Percentiles rank a stretch among this genome's conserved stretches.
These are phyloP conservation scores for Coluber constrictor DNA, from an alignment of 2,797 vertebrate genomes.

Conservation along the genomic window DNA sequence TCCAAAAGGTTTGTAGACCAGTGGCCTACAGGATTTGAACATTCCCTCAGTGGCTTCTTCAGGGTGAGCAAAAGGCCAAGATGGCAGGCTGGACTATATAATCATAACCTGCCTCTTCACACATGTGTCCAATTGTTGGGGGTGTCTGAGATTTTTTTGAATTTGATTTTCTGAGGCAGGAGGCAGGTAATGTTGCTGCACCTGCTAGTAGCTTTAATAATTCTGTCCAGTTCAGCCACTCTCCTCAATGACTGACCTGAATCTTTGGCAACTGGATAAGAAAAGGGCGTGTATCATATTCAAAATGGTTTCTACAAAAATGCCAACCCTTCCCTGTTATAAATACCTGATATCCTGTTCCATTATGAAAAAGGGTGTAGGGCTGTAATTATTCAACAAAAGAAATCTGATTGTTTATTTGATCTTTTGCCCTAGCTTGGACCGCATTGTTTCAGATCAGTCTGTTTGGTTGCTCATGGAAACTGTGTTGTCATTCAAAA, in stretches of 20 bases:
- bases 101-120: not conserved
- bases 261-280: constrained; percentile 44
- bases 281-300: constrained; percentile 33
- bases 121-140: not conserved
- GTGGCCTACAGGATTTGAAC: not conserved
- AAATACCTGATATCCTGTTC: constrained; percentile 54
- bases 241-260: not conserved
- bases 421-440: constrained; percentile 36
- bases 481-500: constrained; percentile 36
- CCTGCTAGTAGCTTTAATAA: not conserved
- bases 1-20: not conserved
- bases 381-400: constrained; percentile 44
- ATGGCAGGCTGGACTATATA: not conserved
- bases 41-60: not conserved
- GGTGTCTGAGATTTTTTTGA: not conserved
- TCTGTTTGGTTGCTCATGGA: constrained; percentile 53
- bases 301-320: constrained; percentile 41
- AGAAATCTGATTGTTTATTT: constrained; percentile 47
- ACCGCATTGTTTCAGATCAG: constrained; percentile 54
- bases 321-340: constrained; percentile 38
- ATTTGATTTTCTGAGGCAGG: not conserved
- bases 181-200: not conserved
- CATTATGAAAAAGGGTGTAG: constrained; percentile 41
- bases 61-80: not conserved
- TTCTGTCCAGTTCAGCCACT: not conserved